Evolutionary conservation across 1,140 invertebrate species (phyloP), one percentile per base, ranked within the genome.

Genomic region (Neoseiulus cucumeris): DNA sequence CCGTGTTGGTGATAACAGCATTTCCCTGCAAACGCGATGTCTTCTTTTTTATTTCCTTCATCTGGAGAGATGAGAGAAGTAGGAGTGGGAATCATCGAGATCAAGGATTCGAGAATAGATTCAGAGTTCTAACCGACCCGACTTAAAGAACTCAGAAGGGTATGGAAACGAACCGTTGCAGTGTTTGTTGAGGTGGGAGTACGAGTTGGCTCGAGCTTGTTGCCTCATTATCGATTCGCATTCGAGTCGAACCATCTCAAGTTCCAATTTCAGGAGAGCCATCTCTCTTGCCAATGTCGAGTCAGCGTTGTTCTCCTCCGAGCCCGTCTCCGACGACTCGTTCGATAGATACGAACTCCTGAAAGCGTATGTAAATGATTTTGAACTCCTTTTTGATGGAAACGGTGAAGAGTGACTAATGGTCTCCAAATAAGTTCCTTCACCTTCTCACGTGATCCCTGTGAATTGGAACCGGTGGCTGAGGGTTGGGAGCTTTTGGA

Each of bases 151-250:
- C n/a, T n/a, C n/a, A n/a, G n/a, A n/a, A n/a, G n/a, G n/a, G 33
- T 6, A 39, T 6, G 33, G 33, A 39, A 59, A 29, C 51, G 22
- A 29, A 59, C 51, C 51, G 22, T 59, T 59, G 22, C 51, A 59
- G 22, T 59, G 51, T 59, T 59, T 59, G 22, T 59, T 59, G 1
- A 59, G 51, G 9, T 59, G 51, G 2, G 51, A 59, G 33, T 59
- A 59, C 14, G 51, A 59, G 22, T 59, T 59, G 14, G 51, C 51
- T 17, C 51, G 51, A 59, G 51, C 51, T 20, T 59, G 51, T 59
- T 59, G 51, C 22, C 51, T 25, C 51, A 59, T 59, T 17, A 59
- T 59, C 33, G 51, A 59, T 25, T 59, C 51, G 51, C 51, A 59
- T 9, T 59, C 51, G 25, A 59, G 51, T 25, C 51, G 51, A 25